Conservation (phyloP, 1,140 invertebrate genomes). For the Eueides isabella region DNA sequence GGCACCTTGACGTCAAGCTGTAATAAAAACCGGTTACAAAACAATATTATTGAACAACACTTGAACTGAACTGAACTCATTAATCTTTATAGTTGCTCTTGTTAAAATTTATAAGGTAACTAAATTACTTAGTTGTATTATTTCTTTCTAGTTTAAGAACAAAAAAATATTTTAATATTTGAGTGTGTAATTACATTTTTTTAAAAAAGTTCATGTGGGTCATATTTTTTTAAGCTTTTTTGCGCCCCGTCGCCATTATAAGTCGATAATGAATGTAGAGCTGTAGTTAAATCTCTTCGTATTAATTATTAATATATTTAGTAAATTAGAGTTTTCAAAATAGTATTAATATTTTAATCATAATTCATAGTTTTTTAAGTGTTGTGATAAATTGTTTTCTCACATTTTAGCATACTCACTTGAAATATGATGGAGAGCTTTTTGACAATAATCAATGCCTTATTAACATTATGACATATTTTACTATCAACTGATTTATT, state of each 20-base stretch:
- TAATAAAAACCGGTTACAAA: constrained; percentile 1
- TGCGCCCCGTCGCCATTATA: neutral
- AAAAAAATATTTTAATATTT: neutral
- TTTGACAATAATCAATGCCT: neutral
- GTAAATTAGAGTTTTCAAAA: no score
- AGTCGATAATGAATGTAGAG: neutral
- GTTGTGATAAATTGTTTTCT: neutral
- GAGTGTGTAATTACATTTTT: no score
- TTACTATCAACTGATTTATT: neutral
- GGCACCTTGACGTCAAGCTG: constrained; percentile 10
- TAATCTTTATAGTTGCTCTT: neutral
- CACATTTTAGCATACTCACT: neutral
- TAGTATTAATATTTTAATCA: no score
- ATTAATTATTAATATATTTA: no score
- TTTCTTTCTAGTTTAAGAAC: neutral
- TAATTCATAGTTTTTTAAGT: no score
- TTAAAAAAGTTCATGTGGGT: no score
- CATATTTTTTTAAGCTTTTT: no score
- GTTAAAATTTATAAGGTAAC: neutral
- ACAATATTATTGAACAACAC: constrained; percentile 3
- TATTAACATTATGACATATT: neutral
- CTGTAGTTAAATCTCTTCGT: neutral
- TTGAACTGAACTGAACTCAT: neutral
- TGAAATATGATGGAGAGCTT: neutral
- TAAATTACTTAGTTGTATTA: neutral